phyloP scores from a whole-genome alignment of 2,113 vertebrate species.

The Acanthochromis polyacanthus region DNA sequence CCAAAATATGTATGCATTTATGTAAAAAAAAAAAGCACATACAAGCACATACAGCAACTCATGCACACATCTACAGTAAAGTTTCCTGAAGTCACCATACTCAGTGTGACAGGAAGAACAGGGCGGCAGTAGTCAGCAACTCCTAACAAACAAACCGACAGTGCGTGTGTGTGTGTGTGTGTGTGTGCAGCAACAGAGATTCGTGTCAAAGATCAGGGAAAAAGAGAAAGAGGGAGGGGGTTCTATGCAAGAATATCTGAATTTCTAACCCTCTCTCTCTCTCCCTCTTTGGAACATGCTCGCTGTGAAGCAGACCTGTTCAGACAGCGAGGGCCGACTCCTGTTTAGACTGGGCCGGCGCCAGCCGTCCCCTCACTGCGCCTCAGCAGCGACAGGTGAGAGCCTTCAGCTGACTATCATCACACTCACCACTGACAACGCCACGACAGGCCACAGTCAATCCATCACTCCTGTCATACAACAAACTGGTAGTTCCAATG shows the following conservation, averaged over 20 bases:
- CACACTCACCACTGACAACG: constrained; percentile 73
- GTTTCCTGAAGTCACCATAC: background rate
- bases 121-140: background rate
- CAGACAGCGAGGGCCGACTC: constrained; percentile 70
- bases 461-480: constrained; percentile 69
- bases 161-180: background rate
- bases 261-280: constrained; percentile 40
- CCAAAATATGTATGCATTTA: background rate
- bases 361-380: constrained; percentile 72
- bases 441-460: constrained; percentile 61
- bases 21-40: background rate
- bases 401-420: constrained; percentile 78
- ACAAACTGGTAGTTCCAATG: constrained; percentile 15
- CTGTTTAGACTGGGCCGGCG: constrained; percentile 84
- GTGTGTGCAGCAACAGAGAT: constrained; percentile 7
- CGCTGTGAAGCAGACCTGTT: constrained; percentile 74
- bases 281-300: constrained; percentile 38
- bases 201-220: constrained; percentile 5
- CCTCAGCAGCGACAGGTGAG: constrained; percentile 78
- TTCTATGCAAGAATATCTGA: constrained; percentile 8
- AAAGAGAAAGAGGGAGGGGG: background rate
- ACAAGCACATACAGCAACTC: background rate
- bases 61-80: background rate
- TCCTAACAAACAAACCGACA: constrained; percentile 14
- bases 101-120: background rate